These are phyloP conservation scores for Drymodes brunneopygia DNA, from an alignment of 2,113 vertebrate genomes.

Conservation along the genomic window DNA sequence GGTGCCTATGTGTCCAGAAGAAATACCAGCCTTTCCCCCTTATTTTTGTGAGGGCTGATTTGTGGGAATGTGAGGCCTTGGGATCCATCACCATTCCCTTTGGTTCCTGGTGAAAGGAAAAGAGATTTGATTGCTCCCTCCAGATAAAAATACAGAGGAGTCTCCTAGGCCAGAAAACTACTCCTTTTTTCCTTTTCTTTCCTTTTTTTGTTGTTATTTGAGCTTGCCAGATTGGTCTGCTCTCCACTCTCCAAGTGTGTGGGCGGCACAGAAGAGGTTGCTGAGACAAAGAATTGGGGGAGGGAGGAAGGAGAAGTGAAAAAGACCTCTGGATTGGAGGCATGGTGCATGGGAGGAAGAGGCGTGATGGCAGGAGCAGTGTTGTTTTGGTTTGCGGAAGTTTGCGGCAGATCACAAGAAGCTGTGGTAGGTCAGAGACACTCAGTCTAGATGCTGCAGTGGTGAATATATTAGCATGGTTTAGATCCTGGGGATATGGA, in stretches of 20 bases:
- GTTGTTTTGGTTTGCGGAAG: background rate
- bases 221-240: constrained; percentile 48
- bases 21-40: background rate
- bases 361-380: background rate
- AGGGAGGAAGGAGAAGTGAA: constrained; percentile 33
- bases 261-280: constrained; percentile 47
- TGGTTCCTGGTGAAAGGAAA: background rate
- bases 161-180: background rate
- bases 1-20: background rate
- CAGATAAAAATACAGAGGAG: constrained; percentile 20
- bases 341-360: background rate
- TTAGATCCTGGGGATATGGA: background rate
- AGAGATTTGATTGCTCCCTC: background rate
- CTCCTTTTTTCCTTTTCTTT: background rate
- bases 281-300: constrained; percentile 38
- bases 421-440: constrained; percentile 58
- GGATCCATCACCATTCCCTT: background rate
- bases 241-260: constrained; percentile 49
- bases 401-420: background rate
- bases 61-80: background rate
- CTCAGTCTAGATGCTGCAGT: constrained; percentile 35
- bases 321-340: constrained; percentile 35
- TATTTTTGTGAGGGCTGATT: background rate
- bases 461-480: background rate
- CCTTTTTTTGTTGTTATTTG: constrained; percentile 1